Base-by-base conservation (phyloP, 2,888 invertebrate genomes). In the Sphinx pinastri region DNA sequence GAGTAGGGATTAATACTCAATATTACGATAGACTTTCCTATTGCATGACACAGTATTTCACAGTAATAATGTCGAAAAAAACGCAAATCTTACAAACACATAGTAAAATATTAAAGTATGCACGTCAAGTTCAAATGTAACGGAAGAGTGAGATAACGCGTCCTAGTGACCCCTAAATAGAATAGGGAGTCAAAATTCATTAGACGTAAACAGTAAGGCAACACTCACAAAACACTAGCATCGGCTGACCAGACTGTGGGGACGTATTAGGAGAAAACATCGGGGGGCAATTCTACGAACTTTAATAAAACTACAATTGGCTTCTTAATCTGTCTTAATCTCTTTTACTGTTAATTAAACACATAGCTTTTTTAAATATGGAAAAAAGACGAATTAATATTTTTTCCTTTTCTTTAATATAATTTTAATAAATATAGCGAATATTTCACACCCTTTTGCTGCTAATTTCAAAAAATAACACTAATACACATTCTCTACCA, bases 161-260 rank as follows among this genome's bases (percentile, higher is more conserved):
- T 12, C 49, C 63, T 16, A 49, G 19, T 63, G 47, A 49, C 63
- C 63, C 49, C 63, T 63, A 63, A 47, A 49, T 63, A 63, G 63
- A 63, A 58, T 38, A 31, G 38, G 47, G 63, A 63, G 47, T 63
- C 63, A 63, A 63, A 63, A 63, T 63, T 47, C 63, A 49, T 63
- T 63, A 63, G 63, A 63, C 63, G 63, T 63, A 63, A 63, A 63
- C 63, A 63, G 63, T 63, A 63, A 63, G 49, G 47, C 13, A 63
- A 63, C 63, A 63, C 63, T 10, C 31, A 58, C 58, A 12, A 63
- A 49, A 63, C 60, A 63, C 63, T 60, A 63, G 19, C 49, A 63
- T 49, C 63, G 63, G 13, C 19, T 19, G 49, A 13, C 63, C 16
- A 47, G 47, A 60, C 57, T 47, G 45, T n/a, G 14, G 16, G 63